Evolutionary conservation across 2,888 invertebrate genomes (phyloP), one percentile per base, ranked within the genome.

Genomic region (Linnaemya tessellans): DNA sequence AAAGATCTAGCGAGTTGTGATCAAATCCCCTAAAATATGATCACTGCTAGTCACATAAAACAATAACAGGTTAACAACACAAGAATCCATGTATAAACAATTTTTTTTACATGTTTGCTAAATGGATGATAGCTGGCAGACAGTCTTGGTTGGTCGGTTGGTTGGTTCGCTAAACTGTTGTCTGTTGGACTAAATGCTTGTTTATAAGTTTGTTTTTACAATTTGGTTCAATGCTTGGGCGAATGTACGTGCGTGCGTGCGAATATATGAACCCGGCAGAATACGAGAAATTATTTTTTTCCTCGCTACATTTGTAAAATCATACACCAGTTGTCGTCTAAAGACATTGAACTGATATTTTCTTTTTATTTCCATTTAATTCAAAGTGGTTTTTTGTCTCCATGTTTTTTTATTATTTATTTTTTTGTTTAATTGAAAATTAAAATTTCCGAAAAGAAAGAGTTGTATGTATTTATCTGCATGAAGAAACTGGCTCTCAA

Each of bases 321-420:
- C 25, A 68, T 18, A 13, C n/a, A 38, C 22, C 58, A 49, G 18
- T 49, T 60, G 49, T 60, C 65, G 49, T 49, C 46, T 58, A 41
- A 58, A 80, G 67, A 67, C 73, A 74, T 74, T 74, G 73, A 80
- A 74, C 80, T 74, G 73, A 51, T 58, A 20, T 20, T 73, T 38
- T 46, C 46, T 46, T 79, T 30, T 51, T 62, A 11, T 10, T 70
- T 70, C 38, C 49, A 49, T 51, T 68, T 62, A 54, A 64, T 51
- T 64, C n/a, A 64, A 51, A 77, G 67, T 56, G 13, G 68, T 65
- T 49, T 20, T 25, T 8, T 64, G 43, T 54, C 4, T 49, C 49
- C 43, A 20, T 43, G 11, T 56, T 18, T 46, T n/a, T 20, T 30
- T n/a, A n/a, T n/a, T n/a, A 2, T 30, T 30, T 30, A 3, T 30